phyloP scores from a whole-genome alignment of 2,888 invertebrate species.

The Caenorhabditis wallacei region DNA sequence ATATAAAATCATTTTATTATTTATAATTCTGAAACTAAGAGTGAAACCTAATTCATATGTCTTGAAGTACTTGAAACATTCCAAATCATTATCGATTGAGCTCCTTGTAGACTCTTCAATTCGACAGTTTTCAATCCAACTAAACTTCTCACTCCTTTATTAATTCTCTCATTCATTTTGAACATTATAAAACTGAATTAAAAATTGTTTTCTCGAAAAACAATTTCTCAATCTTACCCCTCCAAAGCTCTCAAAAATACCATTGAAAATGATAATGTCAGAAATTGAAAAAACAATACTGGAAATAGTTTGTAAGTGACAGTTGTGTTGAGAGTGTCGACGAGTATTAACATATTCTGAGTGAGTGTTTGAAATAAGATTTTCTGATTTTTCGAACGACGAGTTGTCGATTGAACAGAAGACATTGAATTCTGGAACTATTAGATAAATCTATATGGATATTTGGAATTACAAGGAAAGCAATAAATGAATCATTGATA shows the following conservation, averaged over 20 bases:
- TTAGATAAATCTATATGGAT: conserved; percentile 2
- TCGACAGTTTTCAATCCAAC: conserved; percentile 14
- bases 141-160: conserved; percentile 16
- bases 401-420: conserved; percentile 9
- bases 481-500: background rate
- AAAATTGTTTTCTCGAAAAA: background rate
- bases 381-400: conserved; percentile 31
- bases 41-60: conserved; percentile 10
- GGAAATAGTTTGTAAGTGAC: conserved; percentile 46
- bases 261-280: conserved; percentile 52
- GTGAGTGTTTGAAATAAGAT: conserved; percentile 49
- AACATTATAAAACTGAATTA: conserved; percentile 48
- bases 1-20: too few relatives aligned
- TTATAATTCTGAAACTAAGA: background rate
- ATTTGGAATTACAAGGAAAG: background rate
- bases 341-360: conserved; percentile 41
- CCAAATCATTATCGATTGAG: conserved; percentile 36
- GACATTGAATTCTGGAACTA: conserved; percentile 45
- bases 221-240: conserved; percentile 15
- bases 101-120: conserved; percentile 29
- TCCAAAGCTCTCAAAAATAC: conserved; percentile 51
- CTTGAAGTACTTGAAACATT: conserved; percentile 42
- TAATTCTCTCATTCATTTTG: conserved; percentile 44
- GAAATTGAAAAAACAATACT: conserved; percentile 47
- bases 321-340: conserved; percentile 52